Evolutionary conservation across 2,888 invertebrate species (phyloP).

Genomic region (Folsomia candida): DNA sequence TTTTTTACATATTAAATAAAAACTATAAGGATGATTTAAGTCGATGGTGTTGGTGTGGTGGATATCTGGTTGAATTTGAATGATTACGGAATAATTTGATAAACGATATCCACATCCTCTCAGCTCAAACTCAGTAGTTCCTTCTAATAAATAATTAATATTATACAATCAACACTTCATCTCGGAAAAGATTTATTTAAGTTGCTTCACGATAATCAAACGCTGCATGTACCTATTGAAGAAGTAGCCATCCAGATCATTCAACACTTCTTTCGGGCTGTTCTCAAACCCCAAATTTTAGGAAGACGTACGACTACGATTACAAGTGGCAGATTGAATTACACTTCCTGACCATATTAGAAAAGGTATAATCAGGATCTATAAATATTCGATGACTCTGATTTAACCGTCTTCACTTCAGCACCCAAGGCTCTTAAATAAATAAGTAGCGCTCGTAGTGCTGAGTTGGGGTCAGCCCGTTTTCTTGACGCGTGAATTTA

Average conservation of each 20-base stretch:
- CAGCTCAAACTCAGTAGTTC: background rate
- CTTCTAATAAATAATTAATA: background rate
- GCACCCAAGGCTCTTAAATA: background rate
- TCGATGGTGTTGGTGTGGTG: background rate
- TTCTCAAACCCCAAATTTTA: background rate
- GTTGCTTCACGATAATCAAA: background rate
- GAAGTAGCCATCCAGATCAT: too few species aligned
- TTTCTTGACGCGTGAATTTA: background rate
- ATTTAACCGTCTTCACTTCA: background rate
- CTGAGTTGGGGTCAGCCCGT: background rate
- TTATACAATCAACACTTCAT: conserved; percentile 18
- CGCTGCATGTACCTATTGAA: background rate
- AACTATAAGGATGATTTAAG: background rate
- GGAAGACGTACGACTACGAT: conserved; percentile 8
- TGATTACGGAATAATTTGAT: background rate
- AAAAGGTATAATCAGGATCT: conserved; percentile 15
- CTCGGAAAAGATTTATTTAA: background rate
- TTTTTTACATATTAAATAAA: background rate
- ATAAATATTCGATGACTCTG: conserved; percentile 25
- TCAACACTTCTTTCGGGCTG: too few species aligned
- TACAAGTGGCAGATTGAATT: conserved; percentile 34
- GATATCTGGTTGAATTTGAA: background rate
- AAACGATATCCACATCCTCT: background rate
- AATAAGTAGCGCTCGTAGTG: background rate
- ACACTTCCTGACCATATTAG: conserved; percentile 34